Base-by-base conservation (phyloP, 2,888 invertebrate species). In the Zootermopsis nevadensis region DNA sequence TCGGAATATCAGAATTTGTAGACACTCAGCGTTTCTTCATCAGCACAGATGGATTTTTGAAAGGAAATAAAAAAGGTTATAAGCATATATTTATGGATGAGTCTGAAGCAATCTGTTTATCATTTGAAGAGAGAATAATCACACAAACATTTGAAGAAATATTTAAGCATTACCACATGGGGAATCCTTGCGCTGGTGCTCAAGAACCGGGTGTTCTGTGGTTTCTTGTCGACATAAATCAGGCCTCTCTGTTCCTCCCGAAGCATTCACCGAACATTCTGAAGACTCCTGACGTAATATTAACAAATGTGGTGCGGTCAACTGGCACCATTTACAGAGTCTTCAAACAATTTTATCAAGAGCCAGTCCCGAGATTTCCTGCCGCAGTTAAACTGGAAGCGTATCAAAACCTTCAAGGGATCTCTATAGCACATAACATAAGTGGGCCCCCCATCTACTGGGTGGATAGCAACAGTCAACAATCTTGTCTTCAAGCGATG, bases 81-180 rank as follows among this genome's bases (percentile, higher is more conserved):
- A 88, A 87, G 79, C 89, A 89, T 84, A 87, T 89, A 60, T 89
- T 89, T 82, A 89, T 89, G 88, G 89, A 89, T 81, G 89, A 89
- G 87, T 87, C 88, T 8, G 89, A 89, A 86, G 89, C 89, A 0
- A 86, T 88, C 6, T 88, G 88, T 85, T 84, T 89, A 33, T 87
- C 88, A 8, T 89, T 89, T 82, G 87, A 88, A 72, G 86, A 86
- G 42, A 85, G 84, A 24, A 89, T 89, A 33, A 87, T 88, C 53
- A 82, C 86, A 22, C 85, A 86, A 22, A 89, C 88, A 0, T 85
- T 88, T 30, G 77, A 86, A 22, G 84, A 85, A 48, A 83, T 87
- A 8, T 81, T 84, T 27, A 84, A 31, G 24, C 72, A 33, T 22
- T 81, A 85, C 24, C 87, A 87, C 42, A 82, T 84, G 30, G 69